Evolutionary conservation across 1,140 invertebrate genomes (phyloP).

Genomic region (Drosophila equinoxialis): DNA sequence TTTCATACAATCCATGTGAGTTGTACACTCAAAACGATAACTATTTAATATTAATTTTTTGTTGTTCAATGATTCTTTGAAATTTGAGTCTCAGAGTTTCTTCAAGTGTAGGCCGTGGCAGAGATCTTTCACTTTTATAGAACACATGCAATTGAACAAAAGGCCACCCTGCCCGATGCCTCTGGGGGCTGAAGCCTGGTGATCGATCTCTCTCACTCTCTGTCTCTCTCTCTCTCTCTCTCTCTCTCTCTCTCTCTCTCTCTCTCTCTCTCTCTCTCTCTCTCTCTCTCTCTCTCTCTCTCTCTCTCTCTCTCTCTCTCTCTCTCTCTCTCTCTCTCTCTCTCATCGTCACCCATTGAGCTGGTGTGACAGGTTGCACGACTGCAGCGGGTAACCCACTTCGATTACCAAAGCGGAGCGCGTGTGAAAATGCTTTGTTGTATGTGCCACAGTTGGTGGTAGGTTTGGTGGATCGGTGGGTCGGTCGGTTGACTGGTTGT

Average conservation of each 20-base stretch:
- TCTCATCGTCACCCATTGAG: conserved; percentile 18
- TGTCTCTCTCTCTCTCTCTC: neutral
- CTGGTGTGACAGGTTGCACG: conserved; percentile 77
- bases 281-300: too few species aligned
- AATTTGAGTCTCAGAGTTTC: neutral
- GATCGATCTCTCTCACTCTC: neutral
- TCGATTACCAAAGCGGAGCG: conserved; percentile 64
- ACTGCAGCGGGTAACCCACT: conserved; percentile 78
- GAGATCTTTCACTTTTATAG: conserved; percentile 72
- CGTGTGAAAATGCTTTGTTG: conserved; percentile 68
- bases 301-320: too few species aligned
- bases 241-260: neutral
- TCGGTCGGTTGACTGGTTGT: neutral
- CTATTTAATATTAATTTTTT: neutral
- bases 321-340: neutral
- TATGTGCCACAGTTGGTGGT: conserved; percentile 24
- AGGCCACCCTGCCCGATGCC: conserved; percentile 1
- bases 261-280: neutral
- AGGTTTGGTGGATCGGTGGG: neutral
- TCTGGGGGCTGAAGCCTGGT: neutral
- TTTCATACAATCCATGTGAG: neutral
- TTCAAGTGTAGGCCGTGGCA: conserved; percentile 26
- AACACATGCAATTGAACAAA: conserved; percentile 23
- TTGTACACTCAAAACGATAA: conserved; percentile 23
- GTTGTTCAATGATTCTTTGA: neutral